Conservation (phyloP, 2,888 invertebrate species). For the Morinoia aosen region DNA sequence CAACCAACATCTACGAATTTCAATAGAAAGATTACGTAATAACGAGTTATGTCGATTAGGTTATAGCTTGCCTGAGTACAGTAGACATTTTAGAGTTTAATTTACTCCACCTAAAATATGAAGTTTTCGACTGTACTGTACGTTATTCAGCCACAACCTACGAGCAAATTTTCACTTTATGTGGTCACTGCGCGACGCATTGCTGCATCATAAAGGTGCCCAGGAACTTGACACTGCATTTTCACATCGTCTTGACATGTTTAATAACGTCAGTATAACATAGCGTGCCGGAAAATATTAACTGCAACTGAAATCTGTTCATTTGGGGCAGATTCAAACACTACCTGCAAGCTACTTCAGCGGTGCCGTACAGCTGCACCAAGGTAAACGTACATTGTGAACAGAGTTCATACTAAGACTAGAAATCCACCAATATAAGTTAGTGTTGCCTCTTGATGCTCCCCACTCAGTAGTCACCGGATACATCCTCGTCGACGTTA, state of each 20-base stretch:
- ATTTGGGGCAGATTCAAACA: neutral
- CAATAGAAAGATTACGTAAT: neutral
- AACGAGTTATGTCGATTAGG: neutral
- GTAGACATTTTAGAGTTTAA: neutral
- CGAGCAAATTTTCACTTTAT: neutral
- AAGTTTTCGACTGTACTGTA: neutral
- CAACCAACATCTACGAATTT: neutral
- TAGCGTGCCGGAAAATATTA: neutral
- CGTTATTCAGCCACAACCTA: neutral
- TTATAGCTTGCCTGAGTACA: neutral
- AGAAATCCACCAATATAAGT: neutral
- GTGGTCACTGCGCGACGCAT: neutral
- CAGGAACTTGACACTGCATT: neutral
- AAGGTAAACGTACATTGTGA: neutral
- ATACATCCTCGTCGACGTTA: neutral
- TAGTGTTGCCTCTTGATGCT: neutral
- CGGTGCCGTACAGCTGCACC: neutral
- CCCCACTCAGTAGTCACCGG: neutral
- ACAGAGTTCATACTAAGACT: neutral
- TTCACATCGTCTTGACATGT: neutral
- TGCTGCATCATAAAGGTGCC: neutral
- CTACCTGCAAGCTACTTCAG: neutral
- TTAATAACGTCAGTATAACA: neutral
- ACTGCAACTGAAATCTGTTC: neutral
- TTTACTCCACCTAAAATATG: neutral